Evolutionary conservation across 2,888 invertebrate species (phyloP).

Genomic region (Agrochola litura): DNA sequence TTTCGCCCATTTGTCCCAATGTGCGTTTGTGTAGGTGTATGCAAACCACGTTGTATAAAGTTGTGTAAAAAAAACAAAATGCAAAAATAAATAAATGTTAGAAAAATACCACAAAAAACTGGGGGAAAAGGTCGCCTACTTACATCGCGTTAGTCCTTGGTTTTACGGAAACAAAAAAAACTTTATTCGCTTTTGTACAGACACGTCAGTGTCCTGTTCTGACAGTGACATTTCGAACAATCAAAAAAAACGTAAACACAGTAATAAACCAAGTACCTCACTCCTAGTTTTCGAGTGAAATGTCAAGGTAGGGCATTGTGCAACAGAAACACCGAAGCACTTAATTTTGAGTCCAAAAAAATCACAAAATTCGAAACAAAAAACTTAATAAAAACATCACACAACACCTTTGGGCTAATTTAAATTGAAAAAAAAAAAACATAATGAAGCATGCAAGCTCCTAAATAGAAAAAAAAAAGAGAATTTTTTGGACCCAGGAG

Average conservation of each 20-base stretch:
- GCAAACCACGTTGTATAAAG: conserved; percentile 76
- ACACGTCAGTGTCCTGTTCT: conserved; percentile 84
- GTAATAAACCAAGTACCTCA: conserved; percentile 83
- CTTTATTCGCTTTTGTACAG: conserved; percentile 67
- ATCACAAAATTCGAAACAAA: conserved; percentile 73
- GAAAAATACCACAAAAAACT: conserved; percentile 66
- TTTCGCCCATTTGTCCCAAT: conserved; percentile 80
- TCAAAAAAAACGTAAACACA: conserved; percentile 73
- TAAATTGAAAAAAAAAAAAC: conserved; percentile 56
- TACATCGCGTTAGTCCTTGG: conserved; percentile 83
- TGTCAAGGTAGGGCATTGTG: conserved; percentile 89
- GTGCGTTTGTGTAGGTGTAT: conserved; percentile 76
- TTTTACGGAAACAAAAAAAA: conserved; percentile 74
- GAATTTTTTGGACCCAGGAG: conserved; percentile 88
- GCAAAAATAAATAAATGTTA: conserved; percentile 69
- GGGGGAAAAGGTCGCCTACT: conserved; percentile 72
- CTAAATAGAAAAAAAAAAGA: conserved; percentile 60
- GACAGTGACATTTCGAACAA: conserved; percentile 73
- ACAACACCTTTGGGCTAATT: conserved; percentile 89
- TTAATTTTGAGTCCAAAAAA: conserved; percentile 87
- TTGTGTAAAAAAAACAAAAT: conserved; percentile 72
- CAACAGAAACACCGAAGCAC: conserved; percentile 86
- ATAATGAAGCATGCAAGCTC: conserved; percentile 77
- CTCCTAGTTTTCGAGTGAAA: conserved; percentile 84
- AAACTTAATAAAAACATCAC: conserved; percentile 70